Base-by-base conservation (phyloP, 2,113 vertebrate genomes). In the Datnioides undecimradiatus region DNA sequence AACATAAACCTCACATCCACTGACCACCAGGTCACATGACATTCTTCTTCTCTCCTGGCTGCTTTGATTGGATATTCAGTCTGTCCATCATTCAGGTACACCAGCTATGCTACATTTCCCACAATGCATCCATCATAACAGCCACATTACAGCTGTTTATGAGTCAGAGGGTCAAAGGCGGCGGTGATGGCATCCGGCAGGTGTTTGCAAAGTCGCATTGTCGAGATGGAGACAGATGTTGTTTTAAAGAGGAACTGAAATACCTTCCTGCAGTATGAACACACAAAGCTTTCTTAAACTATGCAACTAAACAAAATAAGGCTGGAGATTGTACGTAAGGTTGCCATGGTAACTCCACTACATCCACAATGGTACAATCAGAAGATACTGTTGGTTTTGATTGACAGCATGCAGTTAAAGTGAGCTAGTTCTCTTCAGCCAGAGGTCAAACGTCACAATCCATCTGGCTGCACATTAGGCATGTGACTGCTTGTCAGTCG, bases 391-490 rank as follows among this genome's bases (percentile, higher is more conserved):
- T 46, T 62, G 58, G 38, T 43, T 75, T 76, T 64, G 57, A 64
- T 34, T 70, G 65, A 76, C 57, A 58, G 73, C 80, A 82, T 82
- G 80, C 80, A 76, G 41, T 58, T 71, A 76, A 58, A 70, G 65
- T 65, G 79, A 82, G 49, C 33, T 19, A 54, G 77, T 51, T 46
- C 8, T 59, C 8, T 43, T 36, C 29, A 46, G 54, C 40, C 48
- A 23, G 16, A 49, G 46, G 36, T 74, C 72, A 64, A 31, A 74
- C 25, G 36, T 73, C 43, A 13, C 8, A 1, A 46, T 45, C 8
- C 5, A 29, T 19, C 40, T 6, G 6, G 45, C 13, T 6, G 8
- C 12, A 29, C 2, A 2, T 8, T 16, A 45, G 40, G 17, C 33
- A 2, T 36, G 2, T 17, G 36, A 12, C 23, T n/a, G 36, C 21